These are phyloP conservation scores for Entosphenus tridentatus DNA, from an alignment of 2,113 vertebrate genomes.

Conservation along the genomic window DNA sequence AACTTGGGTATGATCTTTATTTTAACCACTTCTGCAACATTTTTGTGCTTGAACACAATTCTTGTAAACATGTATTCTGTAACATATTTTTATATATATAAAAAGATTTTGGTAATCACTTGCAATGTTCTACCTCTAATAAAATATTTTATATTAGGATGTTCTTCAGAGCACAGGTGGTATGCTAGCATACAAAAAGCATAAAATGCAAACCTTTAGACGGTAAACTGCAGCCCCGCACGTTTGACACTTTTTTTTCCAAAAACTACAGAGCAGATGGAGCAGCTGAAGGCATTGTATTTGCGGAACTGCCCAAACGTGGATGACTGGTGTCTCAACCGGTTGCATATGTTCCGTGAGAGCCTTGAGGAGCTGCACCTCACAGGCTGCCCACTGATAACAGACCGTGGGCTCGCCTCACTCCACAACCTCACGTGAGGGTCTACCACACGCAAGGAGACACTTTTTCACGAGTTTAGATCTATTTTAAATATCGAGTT, in stretches of 20 bases:
- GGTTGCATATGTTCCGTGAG: conserved; percentile 26
- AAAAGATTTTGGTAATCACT: neutral
- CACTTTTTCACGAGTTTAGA: neutral
- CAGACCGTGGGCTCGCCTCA: conserved; percentile 33
- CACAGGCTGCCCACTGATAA: conserved; percentile 35
- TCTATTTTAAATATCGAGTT: neutral
- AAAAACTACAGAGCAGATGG: conserved; percentile 11
- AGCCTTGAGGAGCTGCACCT: conserved; percentile 37
- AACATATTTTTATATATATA: neutral
- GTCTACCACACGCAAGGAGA: neutral
- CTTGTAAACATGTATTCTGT: neutral
- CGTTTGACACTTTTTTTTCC: neutral
- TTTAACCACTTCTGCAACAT: neutral
- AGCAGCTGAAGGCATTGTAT: conserved; percentile 21
- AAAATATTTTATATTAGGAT: neutral
- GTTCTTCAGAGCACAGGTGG: neutral
- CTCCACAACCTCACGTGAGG: conserved; percentile 43
- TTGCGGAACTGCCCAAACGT: conserved; percentile 35
- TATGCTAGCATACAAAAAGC: neutral
- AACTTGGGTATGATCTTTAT: conserved; percentile 28
- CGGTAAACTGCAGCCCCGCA: neutral
- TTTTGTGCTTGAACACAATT: neutral
- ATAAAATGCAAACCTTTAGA: neutral
- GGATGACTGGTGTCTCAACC: conserved; percentile 46
- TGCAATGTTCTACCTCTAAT: neutral